phyloP scores from a whole-genome alignment of 2,888 invertebrate species.

The Rhogogaster chlorosoma region DNA sequence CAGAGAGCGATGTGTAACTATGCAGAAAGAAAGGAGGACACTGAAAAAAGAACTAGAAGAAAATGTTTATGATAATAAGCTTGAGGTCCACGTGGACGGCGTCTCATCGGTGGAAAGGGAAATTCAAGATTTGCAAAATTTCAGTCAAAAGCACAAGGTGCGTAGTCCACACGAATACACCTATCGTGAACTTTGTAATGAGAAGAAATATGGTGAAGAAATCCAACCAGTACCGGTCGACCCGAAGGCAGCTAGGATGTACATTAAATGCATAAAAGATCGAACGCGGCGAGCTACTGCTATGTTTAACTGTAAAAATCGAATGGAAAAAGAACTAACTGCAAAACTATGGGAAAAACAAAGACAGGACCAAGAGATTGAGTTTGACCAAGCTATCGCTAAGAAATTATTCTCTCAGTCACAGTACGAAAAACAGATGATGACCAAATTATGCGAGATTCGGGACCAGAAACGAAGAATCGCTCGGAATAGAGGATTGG shows the following conservation, averaged over 20 bases:
- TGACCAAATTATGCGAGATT: constrained; percentile 82
- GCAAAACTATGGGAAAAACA: constrained; percentile 80
- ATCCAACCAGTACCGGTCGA: constrained; percentile 63
- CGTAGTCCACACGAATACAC: constrained; percentile 32
- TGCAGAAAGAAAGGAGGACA: background rate
- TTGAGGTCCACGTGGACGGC: background rate
- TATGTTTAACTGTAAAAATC: constrained; percentile 79
- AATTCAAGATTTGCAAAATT: constrained; percentile 55
- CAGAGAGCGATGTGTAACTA: constrained; percentile 77
- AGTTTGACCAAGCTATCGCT: constrained; percentile 79
- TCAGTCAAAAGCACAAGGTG: constrained; percentile 56
- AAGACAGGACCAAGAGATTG: constrained; percentile 79
- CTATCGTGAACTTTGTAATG: constrained; percentile 63
- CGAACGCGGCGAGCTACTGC: constrained; percentile 77
- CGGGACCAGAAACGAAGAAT: constrained; percentile 81
- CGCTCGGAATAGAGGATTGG: constrained; percentile 79
- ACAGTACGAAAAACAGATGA: constrained; percentile 84
- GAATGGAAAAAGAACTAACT: constrained; percentile 79
- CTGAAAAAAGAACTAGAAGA: background rate
- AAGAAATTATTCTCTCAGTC: constrained; percentile 82
- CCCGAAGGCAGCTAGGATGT: constrained; percentile 74
- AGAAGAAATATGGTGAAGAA: constrained; percentile 74
- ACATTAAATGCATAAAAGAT: constrained; percentile 79
- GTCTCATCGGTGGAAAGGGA: background rate
- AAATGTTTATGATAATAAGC: background rate